A percentile compares a stretch with the other conserved stretches of the same genome.
phyloP scores from a whole-genome alignment of 2,113 vertebrate genomes.

The Bostrychus sinensis region DNA sequence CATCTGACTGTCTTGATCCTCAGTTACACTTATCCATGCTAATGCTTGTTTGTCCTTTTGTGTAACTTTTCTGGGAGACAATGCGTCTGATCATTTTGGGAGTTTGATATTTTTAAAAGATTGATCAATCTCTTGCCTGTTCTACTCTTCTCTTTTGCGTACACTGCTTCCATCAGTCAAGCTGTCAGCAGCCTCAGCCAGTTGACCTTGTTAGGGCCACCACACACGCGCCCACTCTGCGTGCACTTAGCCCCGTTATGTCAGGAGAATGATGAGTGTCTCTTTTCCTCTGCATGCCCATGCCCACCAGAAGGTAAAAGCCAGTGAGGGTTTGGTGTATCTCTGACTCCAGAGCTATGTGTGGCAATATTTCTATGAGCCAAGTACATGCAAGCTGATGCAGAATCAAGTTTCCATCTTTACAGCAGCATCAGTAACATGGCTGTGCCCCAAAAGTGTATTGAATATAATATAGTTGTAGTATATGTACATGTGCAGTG shows the following conservation, averaged over 20 bases:
- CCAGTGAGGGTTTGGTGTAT: slow-evolving; percentile 31
- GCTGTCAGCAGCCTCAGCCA: slow-evolving; percentile 64
- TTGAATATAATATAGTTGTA: not conserved
- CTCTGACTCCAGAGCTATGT: slow-evolving; percentile 43
- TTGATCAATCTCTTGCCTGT: slow-evolving; percentile 26
- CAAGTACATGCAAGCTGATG: slow-evolving; percentile 19
- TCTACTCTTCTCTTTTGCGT: slow-evolving; percentile 40
- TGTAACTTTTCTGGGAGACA: not conserved
- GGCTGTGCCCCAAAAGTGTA: not conserved
- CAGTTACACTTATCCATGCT: not conserved
- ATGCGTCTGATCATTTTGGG: slow-evolving; percentile 9
- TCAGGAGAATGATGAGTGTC: slow-evolving; percentile 69
- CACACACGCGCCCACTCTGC: slow-evolving; percentile 10
- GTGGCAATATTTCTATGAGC: slow-evolving; percentile 64
- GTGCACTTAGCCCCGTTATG: slow-evolving; percentile 57
- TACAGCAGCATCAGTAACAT: not conserved
- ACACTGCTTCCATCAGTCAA: slow-evolving; percentile 65
- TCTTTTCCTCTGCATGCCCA: slow-evolving; percentile 29
- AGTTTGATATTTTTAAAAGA: slow-evolving; percentile 21
- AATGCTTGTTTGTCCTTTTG: slow-evolving; percentile 7
- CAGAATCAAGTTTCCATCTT: slow-evolving; percentile 50
- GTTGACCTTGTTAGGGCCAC: slow-evolving; percentile 68
- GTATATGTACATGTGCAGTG: not conserved
- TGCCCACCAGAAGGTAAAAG: slow-evolving; percentile 20
- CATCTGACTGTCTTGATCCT: slow-evolving; percentile 14